A percentile compares a stretch with the other conserved stretches of the same genome.
These are phyloP conservation scores for Ypsolopha scabrella DNA, from an alignment of 2,888 invertebrate species.

Conservation along the genomic window DNA sequence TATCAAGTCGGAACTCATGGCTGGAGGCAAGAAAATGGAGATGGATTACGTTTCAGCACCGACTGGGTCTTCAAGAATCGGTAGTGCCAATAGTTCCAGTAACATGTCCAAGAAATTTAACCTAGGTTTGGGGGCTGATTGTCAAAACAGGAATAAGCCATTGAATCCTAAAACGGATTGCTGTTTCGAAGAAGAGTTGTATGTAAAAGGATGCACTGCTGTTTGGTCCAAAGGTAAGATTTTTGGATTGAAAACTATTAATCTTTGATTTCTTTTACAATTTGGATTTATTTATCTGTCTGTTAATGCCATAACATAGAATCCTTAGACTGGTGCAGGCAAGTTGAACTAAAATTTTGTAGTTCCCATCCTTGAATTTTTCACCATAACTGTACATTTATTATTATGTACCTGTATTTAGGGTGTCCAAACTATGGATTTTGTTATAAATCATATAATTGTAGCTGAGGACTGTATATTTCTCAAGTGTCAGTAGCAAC, in stretches of 20 bases:
- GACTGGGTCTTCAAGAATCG: conserved; percentile 36
- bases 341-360: no score
- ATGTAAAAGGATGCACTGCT: conserved; percentile 86
- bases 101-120: conserved; percentile 61
- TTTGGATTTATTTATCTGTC: no score
- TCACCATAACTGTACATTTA: no score
- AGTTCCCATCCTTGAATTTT: no score
- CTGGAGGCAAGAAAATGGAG: conserved; percentile 37
- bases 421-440: no score
- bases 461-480: no score
- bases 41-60: conserved; percentile 22
- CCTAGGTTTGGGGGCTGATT: conserved; percentile 25
- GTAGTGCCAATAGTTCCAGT: conserved; percentile 57
- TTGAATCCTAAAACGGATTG: conserved; percentile 52
- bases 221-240: conserved; percentile 78
- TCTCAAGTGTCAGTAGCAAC: no score
- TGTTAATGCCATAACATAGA: no score
- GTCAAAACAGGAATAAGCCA: conserved; percentile 23
- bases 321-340: no score
- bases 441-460: no score
- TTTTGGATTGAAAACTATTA: not conserved
- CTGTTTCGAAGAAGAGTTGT: conserved; percentile 86
- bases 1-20: conserved; percentile 48
- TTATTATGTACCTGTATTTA: no score
- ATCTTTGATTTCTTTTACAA: no score